A percentile compares a stretch with the other conserved stretches of the same genome.
These are phyloP conservation scores for Dipodomys merriami DNA, from an alignment of 2,113 vertebrate genomes.

Conservation along the genomic window DNA sequence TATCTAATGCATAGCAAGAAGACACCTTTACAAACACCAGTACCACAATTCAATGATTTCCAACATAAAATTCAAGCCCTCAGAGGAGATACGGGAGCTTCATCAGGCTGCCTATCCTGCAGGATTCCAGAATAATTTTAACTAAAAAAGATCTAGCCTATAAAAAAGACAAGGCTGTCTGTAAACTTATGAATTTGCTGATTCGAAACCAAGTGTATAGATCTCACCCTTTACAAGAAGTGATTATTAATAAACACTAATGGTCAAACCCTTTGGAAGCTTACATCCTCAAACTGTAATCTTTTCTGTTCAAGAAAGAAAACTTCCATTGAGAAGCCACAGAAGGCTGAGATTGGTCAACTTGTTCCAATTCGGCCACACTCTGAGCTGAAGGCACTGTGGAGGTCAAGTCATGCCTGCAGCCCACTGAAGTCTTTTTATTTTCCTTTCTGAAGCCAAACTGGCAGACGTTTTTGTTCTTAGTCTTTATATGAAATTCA, in stretches of 20 bases:
- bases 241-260: neutral
- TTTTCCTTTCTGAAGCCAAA: constrained; percentile 40
- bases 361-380: constrained; percentile 15
- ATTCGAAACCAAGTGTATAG: constrained; percentile 41
- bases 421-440: neutral
- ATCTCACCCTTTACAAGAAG: neutral
- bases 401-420: constrained; percentile 9
- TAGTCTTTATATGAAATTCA: neutral
- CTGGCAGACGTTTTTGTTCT: neutral
- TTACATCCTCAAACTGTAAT: neutral
- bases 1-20: neutral
- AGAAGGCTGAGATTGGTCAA: neutral
- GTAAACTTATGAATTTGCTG: neutral
- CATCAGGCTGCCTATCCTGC: neutral
- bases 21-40: neutral
- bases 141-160: neutral
- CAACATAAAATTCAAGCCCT: neutral
- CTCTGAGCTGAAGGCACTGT: constrained; percentile 26
- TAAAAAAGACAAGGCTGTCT: neutral
- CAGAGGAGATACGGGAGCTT: neutral
- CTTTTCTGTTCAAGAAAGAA: constrained; percentile 41
- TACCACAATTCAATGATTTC: neutral
- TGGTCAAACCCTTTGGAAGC: neutral
- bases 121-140: neutral
- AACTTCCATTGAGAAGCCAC: constrained; percentile 44